Base-by-base conservation (phyloP, 2,797 vertebrate species). In the Trachops cirrhosus region DNA sequence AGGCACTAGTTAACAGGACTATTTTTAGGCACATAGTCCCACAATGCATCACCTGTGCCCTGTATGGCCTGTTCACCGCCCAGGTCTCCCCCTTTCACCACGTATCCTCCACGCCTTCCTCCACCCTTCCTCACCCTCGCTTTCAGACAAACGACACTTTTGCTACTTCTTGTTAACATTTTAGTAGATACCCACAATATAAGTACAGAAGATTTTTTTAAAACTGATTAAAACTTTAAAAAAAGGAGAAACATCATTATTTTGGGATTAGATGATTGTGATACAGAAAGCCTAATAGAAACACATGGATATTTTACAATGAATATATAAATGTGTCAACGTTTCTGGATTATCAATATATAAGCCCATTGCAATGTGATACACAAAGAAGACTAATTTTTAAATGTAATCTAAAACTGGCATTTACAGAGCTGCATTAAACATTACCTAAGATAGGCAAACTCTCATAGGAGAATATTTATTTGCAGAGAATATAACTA, bases 41-140 rank as follows among this genome's bases (percentile, higher is more conserved):
- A 15, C 6, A 18, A 3, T 0, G 5, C 8, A 16, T n/a, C 29
- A 16, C 16, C 62, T 8, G 14, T 8, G 1, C 62, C 11, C 59
- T 1, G 32, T 16, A 64, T 2, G 7, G 14, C 26, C 12, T 64
- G 59, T 3, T 64, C 29, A 3, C 12, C 62, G 18, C 62, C 62
- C 62, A 7, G 15, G 59, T 32, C 62, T 16, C 32, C 62, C n/a
- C 24, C 26, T 14, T 18, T n/a, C 59, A 15, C 59, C 14, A 6
- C 59, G 6, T 15, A 32, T 3, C 26, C 29, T 5, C 59, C 11
- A 26, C 7, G 0, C 62, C 32, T 1, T n/a, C 62, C 32, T n/a
- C 62, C 32, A 7, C 29, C 62, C 29, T 14, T 16, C 32, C 62
- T 29, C 29, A 6, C 32, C 32, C 5, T 64, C 3, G 29, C 62